Conservation (phyloP, 2,113 vertebrate species). For the Castor canadensis region DNA sequence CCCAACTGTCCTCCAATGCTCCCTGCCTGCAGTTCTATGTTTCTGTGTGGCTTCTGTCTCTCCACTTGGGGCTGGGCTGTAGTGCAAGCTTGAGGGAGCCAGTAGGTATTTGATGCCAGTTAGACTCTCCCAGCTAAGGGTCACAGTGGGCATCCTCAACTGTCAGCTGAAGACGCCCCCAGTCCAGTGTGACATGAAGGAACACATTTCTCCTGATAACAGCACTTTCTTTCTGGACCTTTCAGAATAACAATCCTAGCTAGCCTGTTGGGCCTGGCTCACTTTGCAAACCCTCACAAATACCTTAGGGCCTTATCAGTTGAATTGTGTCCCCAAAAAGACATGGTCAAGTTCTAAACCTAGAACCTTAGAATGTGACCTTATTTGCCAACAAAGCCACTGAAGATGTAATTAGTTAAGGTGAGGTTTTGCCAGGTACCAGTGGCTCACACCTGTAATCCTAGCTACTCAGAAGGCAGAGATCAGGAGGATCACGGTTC, state of each 20-base stretch:
- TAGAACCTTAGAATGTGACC: neutral
- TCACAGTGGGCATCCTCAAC: accelerated
- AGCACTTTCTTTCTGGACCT: neutral
- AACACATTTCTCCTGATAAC: neutral
- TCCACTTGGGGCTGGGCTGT: neutral
- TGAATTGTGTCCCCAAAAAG: neutral
- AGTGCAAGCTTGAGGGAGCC: no score
- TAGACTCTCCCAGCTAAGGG: neutral
- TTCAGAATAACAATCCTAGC: neutral
- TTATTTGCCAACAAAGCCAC: neutral
- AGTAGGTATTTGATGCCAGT: neutral
- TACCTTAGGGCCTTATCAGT: neutral
- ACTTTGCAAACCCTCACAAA: neutral
- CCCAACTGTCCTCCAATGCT: no score
- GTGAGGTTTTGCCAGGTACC: no score
- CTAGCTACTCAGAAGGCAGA: no score
- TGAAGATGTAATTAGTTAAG: neutral
- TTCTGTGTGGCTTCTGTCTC: neutral
- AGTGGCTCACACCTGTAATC: no score
- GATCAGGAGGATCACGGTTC: no score
- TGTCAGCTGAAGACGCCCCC: neutral
- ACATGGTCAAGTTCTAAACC: neutral
- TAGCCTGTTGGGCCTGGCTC: neutral
- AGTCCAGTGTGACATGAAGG: neutral
- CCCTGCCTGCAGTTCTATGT: neutral